Evolutionary conservation across 1,140 invertebrate genomes (phyloP).

Genomic region (Monochamus saltuarius): DNA sequence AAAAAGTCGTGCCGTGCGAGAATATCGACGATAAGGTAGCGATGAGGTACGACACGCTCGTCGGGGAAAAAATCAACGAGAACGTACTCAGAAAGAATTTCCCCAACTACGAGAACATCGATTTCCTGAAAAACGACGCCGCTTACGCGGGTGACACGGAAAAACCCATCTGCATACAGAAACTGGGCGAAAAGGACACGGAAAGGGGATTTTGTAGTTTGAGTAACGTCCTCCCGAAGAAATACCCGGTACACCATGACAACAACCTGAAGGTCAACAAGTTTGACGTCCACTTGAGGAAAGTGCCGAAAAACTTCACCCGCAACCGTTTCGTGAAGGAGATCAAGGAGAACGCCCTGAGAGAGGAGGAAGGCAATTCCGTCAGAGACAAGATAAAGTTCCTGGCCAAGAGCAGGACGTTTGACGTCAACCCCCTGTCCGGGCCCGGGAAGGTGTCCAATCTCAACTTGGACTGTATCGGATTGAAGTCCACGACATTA

Average conservation of each 20-base stretch:
- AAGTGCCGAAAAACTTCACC: conserved; percentile 49
- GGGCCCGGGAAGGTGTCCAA: conserved; percentile 27
- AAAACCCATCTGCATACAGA: conserved; percentile 40
- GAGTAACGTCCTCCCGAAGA: neutral
- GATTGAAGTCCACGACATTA: conserved; percentile 18
- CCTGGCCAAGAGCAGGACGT: conserved; percentile 26
- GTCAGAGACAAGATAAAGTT: conserved; percentile 28
- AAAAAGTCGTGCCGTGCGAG: conserved; percentile 10
- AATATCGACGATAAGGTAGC: neutral
- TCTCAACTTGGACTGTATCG: conserved; percentile 38
- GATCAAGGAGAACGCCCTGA: conserved; percentile 13
- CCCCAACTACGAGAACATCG: conserved; percentile 45
- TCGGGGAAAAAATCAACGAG: neutral
- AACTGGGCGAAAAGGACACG: conserved; percentile 18
- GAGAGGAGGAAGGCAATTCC: neutral
- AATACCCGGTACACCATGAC: conserved; percentile 10
- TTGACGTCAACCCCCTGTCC: conserved; percentile 25
- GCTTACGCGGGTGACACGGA: conserved; percentile 31
- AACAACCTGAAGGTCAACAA: conserved; percentile 34
- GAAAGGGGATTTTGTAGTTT: conserved; percentile 16
- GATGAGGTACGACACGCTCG: neutral
- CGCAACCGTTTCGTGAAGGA: conserved; percentile 41
- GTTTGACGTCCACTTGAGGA: conserved; percentile 35
- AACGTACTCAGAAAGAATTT: conserved; percentile 13
- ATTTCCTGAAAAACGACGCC: conserved; percentile 44